Percentiles rank a stretch among this genome's conserved stretches.
Evolutionary conservation across 2,113 vertebrate genomes (phyloP).

Genomic region (Xiphias gladius): DNA sequence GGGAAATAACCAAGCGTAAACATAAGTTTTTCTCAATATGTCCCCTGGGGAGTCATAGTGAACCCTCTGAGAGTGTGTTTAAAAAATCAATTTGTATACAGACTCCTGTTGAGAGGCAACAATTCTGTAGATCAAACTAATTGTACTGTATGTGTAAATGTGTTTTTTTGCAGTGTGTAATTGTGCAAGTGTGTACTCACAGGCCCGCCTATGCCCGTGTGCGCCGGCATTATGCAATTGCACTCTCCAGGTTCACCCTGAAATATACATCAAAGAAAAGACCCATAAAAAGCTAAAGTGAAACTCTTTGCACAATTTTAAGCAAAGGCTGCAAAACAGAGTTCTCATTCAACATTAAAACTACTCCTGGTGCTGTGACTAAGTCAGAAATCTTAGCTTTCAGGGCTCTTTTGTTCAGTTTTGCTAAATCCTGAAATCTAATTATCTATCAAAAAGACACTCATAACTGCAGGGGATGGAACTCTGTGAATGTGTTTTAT

Average conservation of each 20-base stretch:
- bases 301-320: conserved; percentile 28
- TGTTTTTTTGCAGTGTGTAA: neutral
- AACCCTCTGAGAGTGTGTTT: conserved; percentile 5
- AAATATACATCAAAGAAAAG: conserved; percentile 51
- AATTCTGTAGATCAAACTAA: neutral
- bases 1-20: conserved; percentile 4
- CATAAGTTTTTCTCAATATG: conserved; percentile 10
- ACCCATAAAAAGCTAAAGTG: conserved; percentile 30
- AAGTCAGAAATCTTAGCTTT: conserved; percentile 21
- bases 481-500: neutral
- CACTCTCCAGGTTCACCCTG: conserved; percentile 93
- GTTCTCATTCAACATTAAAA: conserved; percentile 38
- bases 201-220: conserved; percentile 86
- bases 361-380: neutral
- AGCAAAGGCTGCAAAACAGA: conserved; percentile 35
- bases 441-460: conserved; percentile 26
- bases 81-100: conserved; percentile 15
- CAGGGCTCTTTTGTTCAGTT: conserved; percentile 21
- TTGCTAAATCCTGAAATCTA: conserved; percentile 22
- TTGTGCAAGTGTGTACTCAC: conserved; percentile 82
- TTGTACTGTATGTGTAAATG: neutral
- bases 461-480: conserved; percentile 4
- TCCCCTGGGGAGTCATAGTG: conserved; percentile 6
- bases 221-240: conserved; percentile 80
- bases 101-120: neutral